Evolutionary conservation across 2,888 invertebrate genomes (phyloP).

Genomic region (Dinocampus coccinellae): DNA sequence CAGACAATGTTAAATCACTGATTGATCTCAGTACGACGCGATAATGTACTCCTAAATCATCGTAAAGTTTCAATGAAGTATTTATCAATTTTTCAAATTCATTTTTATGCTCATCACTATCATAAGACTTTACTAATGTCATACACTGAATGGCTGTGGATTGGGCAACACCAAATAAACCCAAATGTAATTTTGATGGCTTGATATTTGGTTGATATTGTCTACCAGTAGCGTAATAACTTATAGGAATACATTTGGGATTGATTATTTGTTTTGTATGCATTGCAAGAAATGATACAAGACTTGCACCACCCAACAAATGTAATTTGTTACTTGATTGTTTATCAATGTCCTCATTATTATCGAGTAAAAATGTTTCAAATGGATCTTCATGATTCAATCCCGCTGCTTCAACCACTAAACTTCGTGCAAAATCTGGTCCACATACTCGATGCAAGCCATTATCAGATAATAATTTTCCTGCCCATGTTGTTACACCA

Average conservation of each 20-base stretch:
- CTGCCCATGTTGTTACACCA: constrained; percentile 69
- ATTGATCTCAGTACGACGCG: constrained; percentile 76
- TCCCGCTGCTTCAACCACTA: constrained; percentile 82
- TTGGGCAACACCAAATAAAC: constrained; percentile 79
- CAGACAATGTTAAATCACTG: constrained; percentile 74
- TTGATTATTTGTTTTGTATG: constrained; percentile 78
- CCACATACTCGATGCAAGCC: constrained; percentile 79
- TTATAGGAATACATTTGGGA: constrained; percentile 76
- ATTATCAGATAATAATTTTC: constrained; percentile 68
- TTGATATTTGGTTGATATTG: constrained; percentile 74
- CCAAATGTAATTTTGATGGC: constrained; percentile 61
- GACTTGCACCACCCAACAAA: constrained; percentile 81
- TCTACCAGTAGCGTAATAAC: constrained; percentile 79
- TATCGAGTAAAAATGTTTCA: constrained; percentile 74
- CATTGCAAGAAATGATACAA: constrained; percentile 81
- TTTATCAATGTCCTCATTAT: constrained; percentile 72
- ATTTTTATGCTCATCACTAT: constrained; percentile 68
- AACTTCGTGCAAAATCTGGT: constrained; percentile 82
- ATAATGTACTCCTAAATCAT: constrained; percentile 77
- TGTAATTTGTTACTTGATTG: constrained; percentile 75
- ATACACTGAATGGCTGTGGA: constrained; percentile 77
- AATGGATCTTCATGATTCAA: constrained; percentile 72
- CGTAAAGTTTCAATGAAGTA: constrained; percentile 74
- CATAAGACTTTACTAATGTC: constrained; percentile 69
- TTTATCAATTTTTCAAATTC: constrained; percentile 74